Base-by-base conservation (phyloP, 2,888 invertebrate genomes). In the Drosophila prostipennis region DNA sequence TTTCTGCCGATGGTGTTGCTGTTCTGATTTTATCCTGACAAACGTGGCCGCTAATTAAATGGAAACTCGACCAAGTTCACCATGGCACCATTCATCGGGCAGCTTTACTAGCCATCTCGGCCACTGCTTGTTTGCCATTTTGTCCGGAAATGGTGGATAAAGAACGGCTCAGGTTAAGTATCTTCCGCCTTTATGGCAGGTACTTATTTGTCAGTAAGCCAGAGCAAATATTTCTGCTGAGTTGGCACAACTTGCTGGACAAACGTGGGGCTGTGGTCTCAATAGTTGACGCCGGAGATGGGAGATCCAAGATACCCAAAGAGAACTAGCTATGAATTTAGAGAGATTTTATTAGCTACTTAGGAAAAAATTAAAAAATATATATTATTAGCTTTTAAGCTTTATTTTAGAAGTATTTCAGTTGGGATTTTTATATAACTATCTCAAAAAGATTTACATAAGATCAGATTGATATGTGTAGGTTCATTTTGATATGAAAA, bases 141-240 rank as follows among this genome's bases (percentile, higher is more conserved):
- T 5, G 26, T 26, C 46, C 16, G 29, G 53, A 54, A 37, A 70
- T 56, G 61, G 64, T 32, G 64, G 64, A 40, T 40, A 53, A 64
- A 56, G 64, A 69, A 58, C 70, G 74, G 63, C 71, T 37, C 29
- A n/a, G 34, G 57, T 70, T 73, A 70, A 72, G 73, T 56, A 79
- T 69, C 68, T 53, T 67, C 55, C 61, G 72, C 60, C 59, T 82
- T 86, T 86, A 85, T 86, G 83, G 77, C 82, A 80, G 86, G 77
- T 85, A 75, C 70, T 72, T 80, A 78, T 75, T 72, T 73, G 61
- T 72, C 16, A 39, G 80, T 80, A 69, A 71, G 83, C 68, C 54
- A 70, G 60, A 65, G 46, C 58, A 71, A 78, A 49, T 60, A 67
- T 82, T 80, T 79, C 45, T 59, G 83, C 86, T 86, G 83, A 86